Base-by-base conservation (phyloP, 2,888 invertebrate species). In the Punctoribates punctum region DNA sequence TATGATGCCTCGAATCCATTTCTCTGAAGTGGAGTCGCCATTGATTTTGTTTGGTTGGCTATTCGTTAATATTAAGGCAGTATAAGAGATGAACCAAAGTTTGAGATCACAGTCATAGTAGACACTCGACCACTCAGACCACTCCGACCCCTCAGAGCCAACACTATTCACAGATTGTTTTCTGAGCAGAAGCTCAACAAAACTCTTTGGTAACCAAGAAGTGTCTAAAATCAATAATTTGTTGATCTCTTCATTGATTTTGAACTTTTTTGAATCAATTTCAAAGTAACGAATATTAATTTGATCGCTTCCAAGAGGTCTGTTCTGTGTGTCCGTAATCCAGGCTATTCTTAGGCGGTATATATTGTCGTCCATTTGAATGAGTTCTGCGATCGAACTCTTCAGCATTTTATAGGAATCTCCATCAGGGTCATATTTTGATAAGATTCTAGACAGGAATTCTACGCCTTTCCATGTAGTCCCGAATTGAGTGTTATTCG, bases 61-160 rank as follows among this genome's bases (percentile, higher is more conserved):
- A 25, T 48, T 73, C 74, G 25, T 25, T 42, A 78, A 73, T 17
- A 78, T 77, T 76, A 79, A 74, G 29, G 92, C 90, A 79, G 92
- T 92, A 84, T 94, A 94, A 3, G 93, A 93, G 73, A 94, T 86
- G 80, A 94, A 86, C 94, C 94, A 94, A 78, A 89, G 88, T 80
- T 88, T 88, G 38, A 88, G 87, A 77, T 88, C 88, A 84, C 94
- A 94, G 80, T 92, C 92, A 84, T 90, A 93, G 83, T 94, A 94
- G 0, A 94, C 94, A 81, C 88, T 90, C 23, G 93, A 94, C 94
- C 94, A 94, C 27, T 76, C 73, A 23, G 93, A 94, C 94, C 94
- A 94, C 27, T 76, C 73, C 23, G 93, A 94, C 94, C 94, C 94
- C 27, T 76, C 73, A 29, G 13, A 15, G 46, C 3, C 17, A 5